These are phyloP conservation scores for Caenorhabditis virilis DNA, from an alignment of 2,888 invertebrate species.

Conservation along the genomic window DNA sequence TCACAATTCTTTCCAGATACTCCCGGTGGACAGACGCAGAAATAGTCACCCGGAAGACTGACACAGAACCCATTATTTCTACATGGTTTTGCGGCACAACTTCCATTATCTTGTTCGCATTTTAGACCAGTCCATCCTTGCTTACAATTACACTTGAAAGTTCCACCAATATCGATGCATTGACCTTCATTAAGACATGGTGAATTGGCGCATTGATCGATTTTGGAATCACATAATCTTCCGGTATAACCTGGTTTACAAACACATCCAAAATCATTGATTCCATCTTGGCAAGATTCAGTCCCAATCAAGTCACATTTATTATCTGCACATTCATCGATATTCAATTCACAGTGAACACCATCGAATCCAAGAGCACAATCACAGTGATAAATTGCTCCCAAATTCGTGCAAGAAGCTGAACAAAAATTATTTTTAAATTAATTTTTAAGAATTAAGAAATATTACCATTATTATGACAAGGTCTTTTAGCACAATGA, in stretches of 20 bases:
- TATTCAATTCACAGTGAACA: constrained; percentile 82
- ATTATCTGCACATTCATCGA: constrained; percentile 82
- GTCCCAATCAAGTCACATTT: constrained; percentile 35
- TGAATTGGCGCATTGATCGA: constrained; percentile 78
- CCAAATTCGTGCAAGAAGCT: constrained; percentile 79
- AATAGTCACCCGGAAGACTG: constrained; percentile 85
- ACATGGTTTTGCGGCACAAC: constrained; percentile 84
- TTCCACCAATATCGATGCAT: constrained; percentile 73
- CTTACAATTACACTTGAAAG: constrained; percentile 88
- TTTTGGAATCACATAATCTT: constrained; percentile 78
- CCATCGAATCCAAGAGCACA: constrained; percentile 92
- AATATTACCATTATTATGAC: constrained; percentile 60
- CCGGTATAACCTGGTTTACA: constrained; percentile 89
- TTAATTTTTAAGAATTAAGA: too few species aligned
- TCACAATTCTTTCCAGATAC: constrained; percentile 96
- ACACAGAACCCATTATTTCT: constrained; percentile 91
- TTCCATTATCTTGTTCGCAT: constrained; percentile 87
- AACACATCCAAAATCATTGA: constrained; percentile 77
- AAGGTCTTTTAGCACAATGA: constrained; percentile 80
- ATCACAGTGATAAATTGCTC: constrained; percentile 84
- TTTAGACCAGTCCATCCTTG: constrained; percentile 61
- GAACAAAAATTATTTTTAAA: constrained; percentile 3
- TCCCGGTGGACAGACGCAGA: constrained; percentile 78
- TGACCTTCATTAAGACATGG: constrained; percentile 83
- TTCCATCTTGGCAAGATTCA: constrained; percentile 80